Base-by-base conservation (phyloP, 2,113 vertebrate genomes). In the Poeciliopsis turrubarensis region DNA sequence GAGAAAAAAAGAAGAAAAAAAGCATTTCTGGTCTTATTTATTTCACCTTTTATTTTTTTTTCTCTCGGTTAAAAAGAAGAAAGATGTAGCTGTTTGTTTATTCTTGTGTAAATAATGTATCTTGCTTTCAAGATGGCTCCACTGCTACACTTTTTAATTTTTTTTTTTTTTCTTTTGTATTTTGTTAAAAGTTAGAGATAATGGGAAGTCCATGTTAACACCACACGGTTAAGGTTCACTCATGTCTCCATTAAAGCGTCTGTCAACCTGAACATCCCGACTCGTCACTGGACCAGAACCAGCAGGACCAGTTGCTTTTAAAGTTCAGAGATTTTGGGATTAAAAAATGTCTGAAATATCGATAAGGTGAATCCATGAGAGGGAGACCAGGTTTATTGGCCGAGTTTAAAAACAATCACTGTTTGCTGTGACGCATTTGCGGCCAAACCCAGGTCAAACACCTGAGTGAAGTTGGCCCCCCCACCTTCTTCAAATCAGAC, bases 101-200 rank as follows among this genome's bases (percentile, higher is more conserved):
- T 93, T 89, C 92, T 88, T 90, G 86, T 95, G 94, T 95, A 95
- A 93, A 95, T 95, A 95, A 89, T 93, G 89, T 92, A 93, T 87
- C 87, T 93, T 94, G 88, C 82, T 90, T 93, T 92, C 81, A 83
- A 85, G 68, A 91, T 77, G 63, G 89, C 92, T 84, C 91, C 91
- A 91, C 92, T 87, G 88, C 91, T 86, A 87, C 90, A 92, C 89
- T 82, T 87, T 41, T 4, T 15, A 41, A n/a, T n/a, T n/a, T n/a
- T n/a, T 41, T 47, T 86, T 77, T 47, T 86, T 77, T 80, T 85
- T 25, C 25, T 74, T 90, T 93, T 93, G 89, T 92, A 89, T 93
- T 93, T 90, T 71, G 87, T 90, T 87, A 73, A 82, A 75, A 82
- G 57, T 74, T 88, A 91, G 85, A 93, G 87, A 91, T 83, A 86